phyloP scores from a whole-genome alignment of 2,797 vertebrate genomes.

The Thunnus albacares region DNA sequence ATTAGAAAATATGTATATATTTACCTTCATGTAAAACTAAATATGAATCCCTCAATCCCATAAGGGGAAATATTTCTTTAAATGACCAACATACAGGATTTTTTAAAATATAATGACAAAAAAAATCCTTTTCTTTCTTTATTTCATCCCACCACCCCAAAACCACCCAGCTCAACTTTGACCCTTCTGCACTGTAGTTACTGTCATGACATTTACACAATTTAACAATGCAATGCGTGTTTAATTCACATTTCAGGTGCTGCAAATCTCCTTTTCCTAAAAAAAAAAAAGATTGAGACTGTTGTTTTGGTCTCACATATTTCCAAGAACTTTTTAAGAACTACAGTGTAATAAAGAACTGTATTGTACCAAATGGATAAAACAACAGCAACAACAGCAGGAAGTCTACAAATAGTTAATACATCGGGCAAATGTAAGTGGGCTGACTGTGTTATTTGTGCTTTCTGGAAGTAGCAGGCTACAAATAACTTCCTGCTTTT shows the following conservation, averaged over 20 bases:
- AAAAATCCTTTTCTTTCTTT: not conserved
- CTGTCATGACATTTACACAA: not conserved
- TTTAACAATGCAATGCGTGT: not conserved
- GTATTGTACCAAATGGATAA: not conserved
- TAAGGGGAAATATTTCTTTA: not conserved
- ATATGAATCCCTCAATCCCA: not conserved
- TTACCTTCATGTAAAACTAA: no score
- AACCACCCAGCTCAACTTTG: not conserved
- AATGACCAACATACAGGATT: not conserved
- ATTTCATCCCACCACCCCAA: not conserved
- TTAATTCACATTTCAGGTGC: not conserved
- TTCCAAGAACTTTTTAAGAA: no score
- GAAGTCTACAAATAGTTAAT: not conserved
- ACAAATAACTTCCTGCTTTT: constrained; percentile 44
- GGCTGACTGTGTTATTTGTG: not conserved
- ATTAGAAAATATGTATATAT: no score
- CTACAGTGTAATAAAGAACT: no score
- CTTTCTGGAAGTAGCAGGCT: constrained; percentile 17
- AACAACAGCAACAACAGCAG: not conserved
- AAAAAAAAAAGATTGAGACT: no score
- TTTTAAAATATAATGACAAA: no score
- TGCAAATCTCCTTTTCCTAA: not conserved
- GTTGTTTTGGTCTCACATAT: no score
- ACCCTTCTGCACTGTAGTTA: not conserved
- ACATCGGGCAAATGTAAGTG: not conserved